Conservation (phyloP, 1,140 invertebrate genomes). For the Drosophila paulistorum region DNA sequence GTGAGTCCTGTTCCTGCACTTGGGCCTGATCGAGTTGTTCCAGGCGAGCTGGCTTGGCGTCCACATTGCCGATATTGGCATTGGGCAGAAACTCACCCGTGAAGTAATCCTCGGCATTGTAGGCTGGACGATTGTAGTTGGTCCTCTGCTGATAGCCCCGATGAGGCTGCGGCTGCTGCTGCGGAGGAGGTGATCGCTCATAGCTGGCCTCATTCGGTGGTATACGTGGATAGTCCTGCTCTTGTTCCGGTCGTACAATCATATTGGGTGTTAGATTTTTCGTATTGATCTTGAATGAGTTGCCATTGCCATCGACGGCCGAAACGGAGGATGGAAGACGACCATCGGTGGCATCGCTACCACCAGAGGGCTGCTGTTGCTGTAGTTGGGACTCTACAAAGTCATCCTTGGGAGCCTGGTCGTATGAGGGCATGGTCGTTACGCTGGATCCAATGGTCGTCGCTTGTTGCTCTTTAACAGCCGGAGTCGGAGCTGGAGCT, state of each 20-base stretch:
- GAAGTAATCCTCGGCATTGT: conserved; percentile 69
- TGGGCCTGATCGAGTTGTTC: conserved; percentile 46
- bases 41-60: conserved; percentile 68
- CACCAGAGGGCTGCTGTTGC: conserved; percentile 40
- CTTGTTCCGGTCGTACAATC: conserved; percentile 53
- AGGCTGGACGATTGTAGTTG: conserved; percentile 56
- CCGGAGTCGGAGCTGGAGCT: not conserved
- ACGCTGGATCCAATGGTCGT: conserved; percentile 70
- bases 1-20: conserved; percentile 37
- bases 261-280: conserved; percentile 61
- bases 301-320: conserved; percentile 60
- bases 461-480: conserved; percentile 55
- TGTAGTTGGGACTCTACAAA: conserved; percentile 66
- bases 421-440: conserved; percentile 71
- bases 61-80: conserved; percentile 58
- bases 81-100: conserved; percentile 67
- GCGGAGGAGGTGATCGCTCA: conserved; percentile 8
- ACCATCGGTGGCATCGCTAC: conserved; percentile 50
- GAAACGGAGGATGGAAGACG: conserved; percentile 37
- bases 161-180: conserved; percentile 20
- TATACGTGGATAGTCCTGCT: conserved; percentile 50
- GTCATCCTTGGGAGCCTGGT: conserved; percentile 64
- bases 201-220: conserved; percentile 48
- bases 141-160: conserved; percentile 51
- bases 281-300: conserved; percentile 59